Evolutionary conservation across 1,140 invertebrate species (phyloP), one percentile per base, ranked within the genome.

Genomic region (Ericerus pela): DNA sequence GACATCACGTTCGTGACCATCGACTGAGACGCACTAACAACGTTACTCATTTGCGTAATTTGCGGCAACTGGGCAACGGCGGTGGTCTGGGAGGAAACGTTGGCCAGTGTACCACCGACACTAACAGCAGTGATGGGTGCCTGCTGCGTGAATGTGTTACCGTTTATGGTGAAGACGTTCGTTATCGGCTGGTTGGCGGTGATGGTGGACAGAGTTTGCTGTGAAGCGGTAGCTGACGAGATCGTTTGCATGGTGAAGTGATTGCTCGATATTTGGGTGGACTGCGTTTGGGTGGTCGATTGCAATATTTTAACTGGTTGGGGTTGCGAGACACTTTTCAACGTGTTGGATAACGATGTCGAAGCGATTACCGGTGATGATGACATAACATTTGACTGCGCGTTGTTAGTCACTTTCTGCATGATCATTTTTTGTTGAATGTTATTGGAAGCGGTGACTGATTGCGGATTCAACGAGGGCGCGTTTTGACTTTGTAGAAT

Each of bases 401-500:
- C 51, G 55, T 28, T 11, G 37, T 16, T 20, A 29, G 52, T 31
- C 12, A 56, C 14, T 30, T 51, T 33, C 47, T 53, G 43, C 29
- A 33, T 51, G 31, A 41, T 37, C 8, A 18, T 4, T 24, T 36
- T 52, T 12, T 18, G 20, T 24, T 38, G 20, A 16, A 16, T 14
- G 30, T 28, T 27, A 24, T 31, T 22, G 18, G 58, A 26, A 12
- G 51, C 6, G 16, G 24, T 16, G 27, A 65, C 54, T 69, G 69
- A 51, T 70, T 70, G 29, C 68, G 68, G 1, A 62, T 63, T 8
- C 65, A 47, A 56, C 8, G 61, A 26, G 24, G 64, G 61, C 0
- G 68, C 53, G 18, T 70, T 64, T 60, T 80, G 79, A 26, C 79
- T 79, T 61, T 83, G 81, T 14, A 83, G 63, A 47, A 84, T 82